These are phyloP conservation scores for Cryptotis parvus DNA, from an alignment of 2,113 vertebrate genomes.

Conservation along the genomic window DNA sequence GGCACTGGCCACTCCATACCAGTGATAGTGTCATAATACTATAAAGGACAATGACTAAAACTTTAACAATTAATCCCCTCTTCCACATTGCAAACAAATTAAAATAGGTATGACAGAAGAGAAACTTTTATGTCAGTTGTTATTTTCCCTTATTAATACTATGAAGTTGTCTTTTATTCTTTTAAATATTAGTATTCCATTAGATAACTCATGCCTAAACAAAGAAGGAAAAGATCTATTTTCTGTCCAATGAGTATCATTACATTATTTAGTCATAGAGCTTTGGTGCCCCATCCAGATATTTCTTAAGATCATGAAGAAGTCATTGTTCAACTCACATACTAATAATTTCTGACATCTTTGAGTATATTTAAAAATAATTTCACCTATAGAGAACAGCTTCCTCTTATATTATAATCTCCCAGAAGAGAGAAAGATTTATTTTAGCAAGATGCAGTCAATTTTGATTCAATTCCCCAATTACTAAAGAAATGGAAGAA, in stretches of 20 bases:
- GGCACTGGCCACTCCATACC: no score
- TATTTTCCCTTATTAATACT: constrained; percentile 13
- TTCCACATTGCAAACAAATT: not conserved
- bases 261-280: not conserved
- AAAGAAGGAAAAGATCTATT: no score
- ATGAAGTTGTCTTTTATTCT: constrained; percentile 3
- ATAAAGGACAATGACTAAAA: no score
- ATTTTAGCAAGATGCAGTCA: no score
- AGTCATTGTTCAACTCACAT: not conserved
- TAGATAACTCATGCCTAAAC: not conserved
- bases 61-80: not conserved
- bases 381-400: not conserved
- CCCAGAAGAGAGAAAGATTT: no score
- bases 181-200: constrained; percentile 2
- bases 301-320: not conserved
- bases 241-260: not conserved
- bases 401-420: no score
- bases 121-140: not conserved
- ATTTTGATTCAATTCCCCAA: no score
- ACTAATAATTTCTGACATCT: not conserved
- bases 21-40: no score
- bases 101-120: not conserved
- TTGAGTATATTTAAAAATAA: not conserved
- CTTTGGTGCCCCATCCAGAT: not conserved
- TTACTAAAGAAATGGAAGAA: no score